Evolutionary conservation across 2,113 vertebrate species (phyloP).

Genomic region (Canis aureus): DNA sequence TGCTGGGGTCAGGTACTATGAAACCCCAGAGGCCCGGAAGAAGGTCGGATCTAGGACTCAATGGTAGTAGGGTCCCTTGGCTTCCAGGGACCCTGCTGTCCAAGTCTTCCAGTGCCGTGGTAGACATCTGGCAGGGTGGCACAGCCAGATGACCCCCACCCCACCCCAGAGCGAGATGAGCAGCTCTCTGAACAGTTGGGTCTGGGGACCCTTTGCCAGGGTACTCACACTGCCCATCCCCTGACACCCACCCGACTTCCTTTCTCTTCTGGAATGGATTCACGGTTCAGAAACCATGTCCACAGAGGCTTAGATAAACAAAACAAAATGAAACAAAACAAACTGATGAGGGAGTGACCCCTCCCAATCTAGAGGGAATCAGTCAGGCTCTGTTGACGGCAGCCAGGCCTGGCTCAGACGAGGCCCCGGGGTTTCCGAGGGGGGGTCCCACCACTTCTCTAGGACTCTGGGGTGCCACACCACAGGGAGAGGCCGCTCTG

Average conservation of each 20-base stretch:
- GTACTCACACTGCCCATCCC: no score
- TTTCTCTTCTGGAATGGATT: background rate
- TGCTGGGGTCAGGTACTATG: background rate
- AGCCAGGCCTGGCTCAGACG: background rate
- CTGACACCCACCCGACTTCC: background rate
- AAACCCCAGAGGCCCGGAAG: background rate
- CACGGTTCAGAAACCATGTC: background rate
- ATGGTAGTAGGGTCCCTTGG: background rate
- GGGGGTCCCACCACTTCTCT: background rate
- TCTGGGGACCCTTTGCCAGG: fast-evolving
- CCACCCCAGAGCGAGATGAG: fast-evolving
- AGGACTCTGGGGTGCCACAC: background rate
- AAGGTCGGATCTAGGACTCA: background rate
- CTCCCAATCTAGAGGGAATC: background rate
- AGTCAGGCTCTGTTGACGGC: no score
- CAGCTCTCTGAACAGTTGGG: background rate
- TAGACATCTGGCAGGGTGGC: background rate
- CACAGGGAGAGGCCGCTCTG: background rate
- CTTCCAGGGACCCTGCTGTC: background rate
- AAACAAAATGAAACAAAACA: background rate
- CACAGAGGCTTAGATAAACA: background rate
- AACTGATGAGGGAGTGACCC: background rate
- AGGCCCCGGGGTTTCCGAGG: no score
- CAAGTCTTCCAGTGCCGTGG: background rate
- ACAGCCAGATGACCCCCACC: background rate